These are phyloP conservation scores for Ridgeia piscesae DNA, from an alignment of 1,140 invertebrate genomes.

Conservation along the genomic window DNA sequence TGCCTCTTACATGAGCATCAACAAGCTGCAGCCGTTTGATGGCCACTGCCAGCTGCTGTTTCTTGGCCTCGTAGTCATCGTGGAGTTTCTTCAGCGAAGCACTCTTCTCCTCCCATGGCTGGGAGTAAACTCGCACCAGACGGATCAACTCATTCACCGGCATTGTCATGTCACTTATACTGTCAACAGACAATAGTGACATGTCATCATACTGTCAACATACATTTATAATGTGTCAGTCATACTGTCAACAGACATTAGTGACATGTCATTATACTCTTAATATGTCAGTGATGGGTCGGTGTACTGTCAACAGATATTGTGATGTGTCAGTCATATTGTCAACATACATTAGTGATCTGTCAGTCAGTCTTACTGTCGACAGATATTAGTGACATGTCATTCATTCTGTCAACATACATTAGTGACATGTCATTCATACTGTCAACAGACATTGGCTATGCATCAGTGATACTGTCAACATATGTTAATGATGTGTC, in stretches of 20 bases:
- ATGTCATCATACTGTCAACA: slow-evolving; percentile 16
- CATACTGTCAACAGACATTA: neutral
- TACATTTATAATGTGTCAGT: neutral
- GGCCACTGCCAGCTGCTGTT: slow-evolving; percentile 54
- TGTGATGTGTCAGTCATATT: neutral
- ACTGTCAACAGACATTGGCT: neutral
- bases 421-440: neutral
- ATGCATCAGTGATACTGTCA: neutral
- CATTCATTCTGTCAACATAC: neutral
- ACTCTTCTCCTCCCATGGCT: slow-evolving; percentile 57
- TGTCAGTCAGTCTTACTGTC: neutral
- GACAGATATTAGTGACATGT: neutral
- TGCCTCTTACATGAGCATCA: slow-evolving; percentile 54
- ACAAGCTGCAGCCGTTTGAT: slow-evolving; percentile 53
- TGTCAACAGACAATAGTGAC: neutral
- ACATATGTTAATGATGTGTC: neutral
- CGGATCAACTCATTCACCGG: slow-evolving; percentile 54
- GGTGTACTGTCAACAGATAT: neutral
- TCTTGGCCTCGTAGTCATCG: slow-evolving; percentile 56
- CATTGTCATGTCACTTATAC: slow-evolving; percentile 48
- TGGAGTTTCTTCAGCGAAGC: slow-evolving; percentile 55
- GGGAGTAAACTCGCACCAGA: slow-evolving; percentile 54
- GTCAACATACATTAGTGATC: neutral
- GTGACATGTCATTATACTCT: neutral
- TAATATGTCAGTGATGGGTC: neutral